Conservation (phyloP, 2,888 invertebrate genomes). For the Portevinia maculata region DNA sequence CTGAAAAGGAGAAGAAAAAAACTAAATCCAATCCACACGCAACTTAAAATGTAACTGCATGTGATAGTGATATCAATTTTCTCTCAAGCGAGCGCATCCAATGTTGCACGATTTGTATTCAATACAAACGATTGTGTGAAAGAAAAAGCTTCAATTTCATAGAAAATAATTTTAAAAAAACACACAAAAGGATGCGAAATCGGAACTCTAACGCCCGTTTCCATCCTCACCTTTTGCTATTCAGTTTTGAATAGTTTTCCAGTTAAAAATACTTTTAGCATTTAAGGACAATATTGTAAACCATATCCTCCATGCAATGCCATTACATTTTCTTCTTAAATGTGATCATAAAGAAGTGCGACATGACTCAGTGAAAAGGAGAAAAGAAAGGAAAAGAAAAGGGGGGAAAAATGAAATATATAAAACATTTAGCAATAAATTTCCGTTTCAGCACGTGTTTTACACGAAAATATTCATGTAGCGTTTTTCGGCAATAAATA, state of each 20-base stretch:
- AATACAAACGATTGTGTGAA: conserved; percentile 54
- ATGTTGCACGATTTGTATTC: conserved; percentile 53
- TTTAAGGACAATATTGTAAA: conserved; percentile 28
- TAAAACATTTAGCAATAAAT: conserved; percentile 73
- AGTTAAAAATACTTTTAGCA: conserved; percentile 39
- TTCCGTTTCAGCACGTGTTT: conserved; percentile 72
- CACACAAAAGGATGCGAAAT: conserved; percentile 46
- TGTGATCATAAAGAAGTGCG: conserved; percentile 25
- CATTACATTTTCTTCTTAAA: conserved; percentile 33
- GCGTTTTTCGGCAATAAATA: conserved; percentile 81
- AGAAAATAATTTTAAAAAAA: conserved; percentile 29
- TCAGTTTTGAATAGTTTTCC: conserved; percentile 50
- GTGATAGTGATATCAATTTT: conserved; percentile 14
- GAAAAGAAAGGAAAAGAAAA: conserved; percentile 25
- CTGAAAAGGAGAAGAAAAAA: background rate
- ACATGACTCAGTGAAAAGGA: background rate
- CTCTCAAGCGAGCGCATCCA: conserved; percentile 6
- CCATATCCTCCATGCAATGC: conserved; percentile 10
- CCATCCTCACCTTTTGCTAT: no score
- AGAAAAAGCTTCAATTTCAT: no score
- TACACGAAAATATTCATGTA: conserved; percentile 79
- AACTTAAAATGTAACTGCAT: conserved; percentile 41
- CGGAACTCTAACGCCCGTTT: conserved; percentile 11
- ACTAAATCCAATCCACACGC: conserved; percentile 43
- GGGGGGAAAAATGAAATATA: conserved; percentile 69